Conservation (phyloP, 2,888 invertebrate species). For the Cephalotes varians region DNA sequence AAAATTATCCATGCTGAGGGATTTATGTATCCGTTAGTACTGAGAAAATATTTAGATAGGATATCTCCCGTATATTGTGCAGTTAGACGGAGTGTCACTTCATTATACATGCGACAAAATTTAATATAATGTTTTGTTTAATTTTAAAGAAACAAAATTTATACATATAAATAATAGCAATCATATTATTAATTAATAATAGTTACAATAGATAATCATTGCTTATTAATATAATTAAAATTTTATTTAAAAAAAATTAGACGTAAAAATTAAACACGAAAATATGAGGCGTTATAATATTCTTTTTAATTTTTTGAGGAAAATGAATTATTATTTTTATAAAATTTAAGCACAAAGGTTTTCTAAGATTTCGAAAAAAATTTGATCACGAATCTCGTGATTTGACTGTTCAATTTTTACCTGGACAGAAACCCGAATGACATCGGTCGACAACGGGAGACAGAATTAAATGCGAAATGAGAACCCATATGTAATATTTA, state of each 20-base stretch:
- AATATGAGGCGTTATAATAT: neutral
- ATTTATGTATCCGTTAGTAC: slow-evolving; percentile 12
- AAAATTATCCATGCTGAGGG: slow-evolving; percentile 25
- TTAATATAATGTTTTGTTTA: neutral
- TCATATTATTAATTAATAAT: slow-evolving; percentile 2
- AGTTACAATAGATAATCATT: neutral
- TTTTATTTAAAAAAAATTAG: neutral
- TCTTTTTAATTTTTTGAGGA: neutral
- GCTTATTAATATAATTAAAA: slow-evolving; percentile 1
- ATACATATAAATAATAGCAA: no score
- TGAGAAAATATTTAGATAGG: slow-evolving; percentile 34
- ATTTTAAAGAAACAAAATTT: neutral
- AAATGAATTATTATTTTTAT: neutral
- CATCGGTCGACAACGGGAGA: neutral
- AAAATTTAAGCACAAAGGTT: neutral
- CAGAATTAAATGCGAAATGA: slow-evolving; percentile 47
- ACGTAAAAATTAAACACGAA: neutral
- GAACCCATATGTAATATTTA: slow-evolving; percentile 56
- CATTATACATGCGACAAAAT: neutral
- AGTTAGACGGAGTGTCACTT: neutral
- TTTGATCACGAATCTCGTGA: neutral
- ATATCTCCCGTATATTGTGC: neutral
- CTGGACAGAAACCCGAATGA: neutral
- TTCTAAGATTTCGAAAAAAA: neutral
- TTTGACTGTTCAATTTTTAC: slow-evolving; percentile 4